Base-by-base conservation (phyloP, 2,113 vertebrate species). In the Vireo altiloquus region DNA sequence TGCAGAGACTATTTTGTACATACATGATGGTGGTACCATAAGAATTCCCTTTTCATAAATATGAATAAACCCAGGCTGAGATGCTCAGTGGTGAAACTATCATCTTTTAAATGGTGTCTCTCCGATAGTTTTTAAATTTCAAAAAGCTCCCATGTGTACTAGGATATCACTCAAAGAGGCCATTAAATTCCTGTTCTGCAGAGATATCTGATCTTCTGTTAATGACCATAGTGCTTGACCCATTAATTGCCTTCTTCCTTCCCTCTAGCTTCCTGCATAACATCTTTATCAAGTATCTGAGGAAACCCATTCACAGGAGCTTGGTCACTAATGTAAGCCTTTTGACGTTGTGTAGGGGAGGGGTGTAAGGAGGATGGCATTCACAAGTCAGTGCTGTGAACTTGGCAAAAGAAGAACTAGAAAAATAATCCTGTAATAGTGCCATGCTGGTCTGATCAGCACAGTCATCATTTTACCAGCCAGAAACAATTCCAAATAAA, bases 291-390 rank as follows among this genome's bases (percentile, higher is more conserved):
- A 97, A 97, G 65, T 97, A 96, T 71, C 82, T 98, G 96, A 97
- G 97, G 93, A 98, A 97, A 71, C 97, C 97, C 60, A 97, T 97
- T 90, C 86, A 97, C 89, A 97, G 68, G 83, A 97, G 69, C 22
- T 85, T 98, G 93, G 91, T 96, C 92, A 90, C 92, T 82, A 96
- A 97, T 5, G 98, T 98, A 96, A 98, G 98, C 60, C 53, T 96
- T 90, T 71, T 71, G 54, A 31, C 28, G 39, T 82, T 72, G 23
- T 63, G 22, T 35, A 49, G 27, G 59, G 89, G 46, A 82, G 23
- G 31, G 31, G 4, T 72, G 37, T 91, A 78, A 91, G 69, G 49
- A 68, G 15, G 22, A 47, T 13, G 42, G 30, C 42, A 64, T 91
- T 68, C 70, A 85, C 17, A 56, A 46, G 39, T 35, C 60, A 56